Conservation (phyloP, 35 echinoderm and acorn worm genomes). For the Holothuria glaberrima region DNA sequence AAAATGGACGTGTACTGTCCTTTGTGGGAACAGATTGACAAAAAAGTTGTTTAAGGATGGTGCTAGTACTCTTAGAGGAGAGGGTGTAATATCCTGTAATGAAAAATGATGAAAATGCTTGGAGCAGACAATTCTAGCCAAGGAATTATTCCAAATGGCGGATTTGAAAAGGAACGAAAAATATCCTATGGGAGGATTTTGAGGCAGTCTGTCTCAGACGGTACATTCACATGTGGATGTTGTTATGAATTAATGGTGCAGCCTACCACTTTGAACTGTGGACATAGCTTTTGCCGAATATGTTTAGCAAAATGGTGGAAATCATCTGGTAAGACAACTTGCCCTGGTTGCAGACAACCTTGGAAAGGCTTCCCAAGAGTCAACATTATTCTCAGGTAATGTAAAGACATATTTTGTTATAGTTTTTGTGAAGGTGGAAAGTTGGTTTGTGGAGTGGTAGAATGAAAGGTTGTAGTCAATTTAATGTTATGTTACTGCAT, state of each 20-base stretch:
- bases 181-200: conserved; percentile 30
- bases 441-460: no score
- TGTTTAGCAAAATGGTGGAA: conserved; percentile 98
- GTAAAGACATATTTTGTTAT: neutral
- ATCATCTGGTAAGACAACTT: conserved; percentile 78
- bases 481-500: no score
- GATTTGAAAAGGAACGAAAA: conserved; percentile 25
- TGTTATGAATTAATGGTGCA: conserved; percentile 97
- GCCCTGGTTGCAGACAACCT: conserved; percentile 86
- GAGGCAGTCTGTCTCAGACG: conserved; percentile 62
- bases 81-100: no score
- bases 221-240: conserved; percentile 84
- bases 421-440: no score
- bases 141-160: neutral
- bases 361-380: conserved; percentile 95
- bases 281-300: conserved; percentile 92
- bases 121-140: conserved; percentile 6
- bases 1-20: no score
- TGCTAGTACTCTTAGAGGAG: no score
- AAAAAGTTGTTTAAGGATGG: no score
- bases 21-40: no score
- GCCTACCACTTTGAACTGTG: conserved; percentile 94
- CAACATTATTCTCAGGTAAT: conserved; percentile 92
- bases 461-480: no score
- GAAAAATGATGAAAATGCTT: conserved; percentile 43